phyloP scores from a whole-genome alignment of 2,797 vertebrate species.

The Acrossocheilus fasciatus region DNA sequence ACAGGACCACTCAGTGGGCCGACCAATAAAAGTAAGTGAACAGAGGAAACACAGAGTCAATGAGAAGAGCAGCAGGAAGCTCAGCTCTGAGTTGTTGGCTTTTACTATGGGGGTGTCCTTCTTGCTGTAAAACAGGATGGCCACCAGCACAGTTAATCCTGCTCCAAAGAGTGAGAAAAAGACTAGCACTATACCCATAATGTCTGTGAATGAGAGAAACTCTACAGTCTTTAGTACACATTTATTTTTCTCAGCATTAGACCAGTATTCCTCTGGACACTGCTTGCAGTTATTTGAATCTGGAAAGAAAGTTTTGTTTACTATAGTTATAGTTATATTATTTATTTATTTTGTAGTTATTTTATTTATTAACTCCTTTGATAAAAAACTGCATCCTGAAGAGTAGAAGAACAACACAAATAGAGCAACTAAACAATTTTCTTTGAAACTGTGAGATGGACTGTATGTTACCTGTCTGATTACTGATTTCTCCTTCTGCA shows the following conservation, averaged over 20 bases:
- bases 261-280: conserved; percentile 78
- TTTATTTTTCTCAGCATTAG: conserved; percentile 74
- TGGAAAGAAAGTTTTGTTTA: conserved; percentile 62
- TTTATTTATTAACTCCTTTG: no score
- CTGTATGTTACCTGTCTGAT: conserved; percentile 72
- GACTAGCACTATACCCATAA: conserved; percentile 71
- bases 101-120: conserved; percentile 74
- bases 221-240: conserved; percentile 76
- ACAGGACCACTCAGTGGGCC: conserved; percentile 77
- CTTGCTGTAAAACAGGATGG: conserved; percentile 69
- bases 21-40: conserved; percentile 76
- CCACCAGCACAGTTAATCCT: conserved; percentile 66
- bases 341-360: no score
- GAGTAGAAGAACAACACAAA: no score
- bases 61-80: conserved; percentile 79
- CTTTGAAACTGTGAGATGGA: background rate
- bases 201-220: conserved; percentile 73
- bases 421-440: no score
- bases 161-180: conserved; percentile 75
- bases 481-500: conserved; percentile 79
- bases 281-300: conserved; percentile 78
- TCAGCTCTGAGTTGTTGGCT: conserved; percentile 79
- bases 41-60: conserved; percentile 77
- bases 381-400: no score
- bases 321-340: no score